Conservation (phyloP, 2,797 vertebrate species). For the Fistularia tabacaria region DNA sequence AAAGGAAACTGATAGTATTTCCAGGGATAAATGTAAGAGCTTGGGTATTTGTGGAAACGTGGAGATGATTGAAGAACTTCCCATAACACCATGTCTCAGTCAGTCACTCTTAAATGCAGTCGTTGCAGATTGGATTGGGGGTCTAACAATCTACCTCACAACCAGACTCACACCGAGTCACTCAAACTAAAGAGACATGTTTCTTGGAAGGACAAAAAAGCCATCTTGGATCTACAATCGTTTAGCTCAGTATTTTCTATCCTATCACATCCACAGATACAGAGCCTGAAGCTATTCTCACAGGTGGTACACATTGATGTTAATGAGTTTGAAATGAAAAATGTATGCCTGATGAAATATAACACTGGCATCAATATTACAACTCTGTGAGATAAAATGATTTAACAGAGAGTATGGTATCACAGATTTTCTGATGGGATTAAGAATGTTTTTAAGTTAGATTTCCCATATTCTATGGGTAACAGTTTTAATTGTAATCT, state of each 20-base stretch:
- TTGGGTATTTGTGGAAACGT: constrained; percentile 11
- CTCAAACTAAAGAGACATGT: constrained; percentile 9
- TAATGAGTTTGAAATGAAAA: constrained; percentile 32
- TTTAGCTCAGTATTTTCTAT: constrained; percentile 18
- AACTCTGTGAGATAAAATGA: constrained; percentile 17
- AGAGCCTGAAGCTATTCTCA: constrained; percentile 27
- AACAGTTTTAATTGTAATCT: constrained; percentile 35
- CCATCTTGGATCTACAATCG: not conserved
- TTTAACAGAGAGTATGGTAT: constrained; percentile 7
- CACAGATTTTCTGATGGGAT: constrained; percentile 2
- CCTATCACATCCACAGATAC: constrained; percentile 13
- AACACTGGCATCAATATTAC: constrained; percentile 26
- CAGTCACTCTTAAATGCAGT: too few relatives aligned
- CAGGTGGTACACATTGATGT: constrained; percentile 27
- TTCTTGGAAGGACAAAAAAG: too few relatives aligned
- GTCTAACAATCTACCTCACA: too few relatives aligned
- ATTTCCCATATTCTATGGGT: constrained; percentile 7
- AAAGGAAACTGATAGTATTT: constrained; percentile 20
- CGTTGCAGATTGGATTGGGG: too few relatives aligned
- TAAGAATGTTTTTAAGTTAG: constrained; percentile 10
- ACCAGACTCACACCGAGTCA: constrained; percentile 15
- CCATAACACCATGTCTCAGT: too few relatives aligned
- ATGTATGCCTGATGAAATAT: constrained; percentile 15
- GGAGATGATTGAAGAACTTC: not conserved
- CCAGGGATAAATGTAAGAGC: constrained; percentile 25